Base-by-base conservation (phyloP, 2,113 vertebrate genomes). In the Hymenochirus boettgeri region DNA sequence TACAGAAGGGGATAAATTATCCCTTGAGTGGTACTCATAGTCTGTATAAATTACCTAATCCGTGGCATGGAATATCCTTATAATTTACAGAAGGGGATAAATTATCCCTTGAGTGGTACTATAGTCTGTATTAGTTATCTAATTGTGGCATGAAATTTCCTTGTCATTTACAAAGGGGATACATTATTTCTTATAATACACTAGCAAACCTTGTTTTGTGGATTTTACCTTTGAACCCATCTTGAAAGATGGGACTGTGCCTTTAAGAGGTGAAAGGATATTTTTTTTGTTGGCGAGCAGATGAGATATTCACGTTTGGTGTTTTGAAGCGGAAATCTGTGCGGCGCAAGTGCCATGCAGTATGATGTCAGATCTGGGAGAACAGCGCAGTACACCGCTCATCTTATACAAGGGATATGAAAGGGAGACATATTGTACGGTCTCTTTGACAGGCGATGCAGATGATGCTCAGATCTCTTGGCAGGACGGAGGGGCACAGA, bases 381-480 rank as follows among this genome's bases (percentile, higher is more conserved):
- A 27, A 35, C 35, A 45, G 45, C 29, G 42, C 25, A 50, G 63
- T 55, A 50, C 24, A 46, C 47, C 52, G 35, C 13, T 52, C 19
- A 35, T 35, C 7, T 24, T 7, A 62, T 15, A 61, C 4, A 37
- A 7, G 37, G 73, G 69, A 70, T 64, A 71, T 37, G 64, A 77
- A 73, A 69, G 73, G 64, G 66, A 79, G 69, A 74, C 73, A 75
- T 66, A 58, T 69, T 75, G 70, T 61, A 9, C 10, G 27, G 74
- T 35, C 54, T 75, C 61, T 70, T 73, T 79, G 37, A 62, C 65
- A 79, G 76, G 73, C 77, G 74, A 48, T 76, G 76, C 79, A 81
- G 76, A 75, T 71, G 72, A 73, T 72, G 65, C 4, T 72, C 73
- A 70, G 65, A 75, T 66, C 52, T 23, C 52, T 76, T 79, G 77